Conservation (phyloP, 2,113 vertebrate species). For the Macrotus californicus region DNA sequence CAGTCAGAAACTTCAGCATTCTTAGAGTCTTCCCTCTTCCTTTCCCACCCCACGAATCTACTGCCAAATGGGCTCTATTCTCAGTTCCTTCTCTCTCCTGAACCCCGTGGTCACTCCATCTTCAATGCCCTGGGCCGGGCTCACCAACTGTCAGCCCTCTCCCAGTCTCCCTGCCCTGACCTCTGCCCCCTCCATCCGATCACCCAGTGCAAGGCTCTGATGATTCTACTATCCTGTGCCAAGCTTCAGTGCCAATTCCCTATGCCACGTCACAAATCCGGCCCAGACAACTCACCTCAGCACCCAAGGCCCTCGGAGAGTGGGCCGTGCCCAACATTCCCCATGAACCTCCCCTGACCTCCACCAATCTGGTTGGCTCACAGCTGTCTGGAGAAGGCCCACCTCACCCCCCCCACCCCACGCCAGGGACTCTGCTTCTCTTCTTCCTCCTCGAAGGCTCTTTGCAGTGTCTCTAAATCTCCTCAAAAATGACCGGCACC, state of each 20-base stretch:
- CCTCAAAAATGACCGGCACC: rapidly evolving
- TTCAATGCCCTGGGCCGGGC: background rate
- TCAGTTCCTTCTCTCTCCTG: background rate
- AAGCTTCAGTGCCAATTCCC: rapidly evolving
- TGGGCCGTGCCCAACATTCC: background rate
- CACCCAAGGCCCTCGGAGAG: background rate
- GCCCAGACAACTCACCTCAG: background rate
- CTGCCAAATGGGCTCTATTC: background rate
- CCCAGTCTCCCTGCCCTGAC: background rate
- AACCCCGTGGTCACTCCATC: background rate
- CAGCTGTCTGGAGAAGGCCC: background rate
- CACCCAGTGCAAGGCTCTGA: background rate
- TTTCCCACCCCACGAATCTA: no score
- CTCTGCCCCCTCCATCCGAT: background rate
- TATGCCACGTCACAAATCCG: background rate
- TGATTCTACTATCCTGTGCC: background rate
- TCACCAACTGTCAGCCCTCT: background rate
- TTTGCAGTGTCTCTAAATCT: background rate
- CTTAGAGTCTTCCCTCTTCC: background rate
- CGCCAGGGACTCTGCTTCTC: background rate
- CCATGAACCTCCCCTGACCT: background rate
- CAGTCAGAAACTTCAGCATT: background rate
- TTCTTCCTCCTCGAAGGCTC: background rate
- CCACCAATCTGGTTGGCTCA: background rate
- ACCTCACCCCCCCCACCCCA: no score